phyloP scores from a whole-genome alignment of 2,888 invertebrate genomes.

The Thyatira batis region DNA sequence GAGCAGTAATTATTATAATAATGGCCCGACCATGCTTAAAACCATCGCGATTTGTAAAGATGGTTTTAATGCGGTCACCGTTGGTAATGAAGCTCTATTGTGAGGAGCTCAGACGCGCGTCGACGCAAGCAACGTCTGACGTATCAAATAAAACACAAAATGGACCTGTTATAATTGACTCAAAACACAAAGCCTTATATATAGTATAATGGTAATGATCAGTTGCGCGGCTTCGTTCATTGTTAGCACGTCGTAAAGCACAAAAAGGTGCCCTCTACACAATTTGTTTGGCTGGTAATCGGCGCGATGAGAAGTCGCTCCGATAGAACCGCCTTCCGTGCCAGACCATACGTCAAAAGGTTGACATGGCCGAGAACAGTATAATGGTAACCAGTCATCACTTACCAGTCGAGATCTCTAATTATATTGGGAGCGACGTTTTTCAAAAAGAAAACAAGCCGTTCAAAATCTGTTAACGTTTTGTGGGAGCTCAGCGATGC shows the following conservation, averaged over 20 bases:
- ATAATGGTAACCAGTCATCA: conserved; percentile 74
- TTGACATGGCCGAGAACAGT: conserved; percentile 61
- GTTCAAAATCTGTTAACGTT: conserved; percentile 74
- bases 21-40: conserved; percentile 42
- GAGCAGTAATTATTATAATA: conserved; percentile 45
- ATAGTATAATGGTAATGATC: conserved; percentile 80
- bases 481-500: conserved; percentile 66
- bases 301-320: conserved; percentile 56
- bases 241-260: conserved; percentile 76
- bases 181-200: conserved; percentile 80
- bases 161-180: conserved; percentile 80
- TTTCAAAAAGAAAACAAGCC: conserved; percentile 71
- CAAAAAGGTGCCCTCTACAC: conserved; percentile 73
- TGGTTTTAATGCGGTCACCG: conserved; percentile 72
- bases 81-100: conserved; percentile 75
- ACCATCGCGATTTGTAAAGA: conserved; percentile 54
- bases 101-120: conserved; percentile 46
- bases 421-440: conserved; percentile 66
- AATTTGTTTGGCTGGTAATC: conserved; percentile 76
- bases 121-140: conserved; percentile 49
- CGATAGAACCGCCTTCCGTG: conserved; percentile 56
- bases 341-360: conserved; percentile 51
- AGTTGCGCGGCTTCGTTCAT: conserved; percentile 72
- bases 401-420: conserved; percentile 67
- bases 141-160: conserved; percentile 70